Evolutionary conservation across 2,888 invertebrate genomes (phyloP), one percentile per base, ranked within the genome.

Genomic region (Pammene aurita): DNA sequence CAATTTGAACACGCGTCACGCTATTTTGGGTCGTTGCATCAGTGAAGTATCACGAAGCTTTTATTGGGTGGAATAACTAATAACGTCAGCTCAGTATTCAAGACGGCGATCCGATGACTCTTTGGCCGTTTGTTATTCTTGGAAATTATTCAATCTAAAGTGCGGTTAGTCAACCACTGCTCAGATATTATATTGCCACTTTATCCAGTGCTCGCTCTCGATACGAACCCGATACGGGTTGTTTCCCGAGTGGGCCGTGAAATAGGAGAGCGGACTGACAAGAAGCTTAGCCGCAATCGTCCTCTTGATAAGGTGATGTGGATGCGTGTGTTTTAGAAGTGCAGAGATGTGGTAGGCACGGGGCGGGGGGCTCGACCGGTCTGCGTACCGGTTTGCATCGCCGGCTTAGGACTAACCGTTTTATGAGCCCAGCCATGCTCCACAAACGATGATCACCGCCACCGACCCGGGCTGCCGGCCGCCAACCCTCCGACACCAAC

Each of bases 371-470:
- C 74, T 77, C 79, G 89, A 90, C 92, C 90, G 92, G 92, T 91
- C 86, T 75, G 78, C 84, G 82, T 87, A 92, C 92, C 91, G 92
- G 91, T 92, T 92, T 87, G 82, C 83, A 80, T 87, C 87, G 80
- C 84, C 88, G 83, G 76, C 77, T 78, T 88, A 89, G 88, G 86
- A 86, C 87, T 88, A 89, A 91, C 90, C 87, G 92, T 92, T 92
- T 91, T 90, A 91, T 89, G 90, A 90, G 89, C 85, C 83, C 82
- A 86, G 87, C 88, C 80, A 84, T 89, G 90, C 86, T 90, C 90
- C 84, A 90, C 89, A 88, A 91, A 91, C 84, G 83, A 86, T 80
- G 78, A 83, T 41, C 61, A 54, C 58, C 34, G 69, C 86, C 84
- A 84, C 85, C 78, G 80, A 76, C 77, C 77, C 77, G 72, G 77